Percentiles rank a stretch among this genome's conserved stretches.
phyloP scores from a whole-genome alignment of 2,797 vertebrate species.

The Lepus oiostolus region DNA sequence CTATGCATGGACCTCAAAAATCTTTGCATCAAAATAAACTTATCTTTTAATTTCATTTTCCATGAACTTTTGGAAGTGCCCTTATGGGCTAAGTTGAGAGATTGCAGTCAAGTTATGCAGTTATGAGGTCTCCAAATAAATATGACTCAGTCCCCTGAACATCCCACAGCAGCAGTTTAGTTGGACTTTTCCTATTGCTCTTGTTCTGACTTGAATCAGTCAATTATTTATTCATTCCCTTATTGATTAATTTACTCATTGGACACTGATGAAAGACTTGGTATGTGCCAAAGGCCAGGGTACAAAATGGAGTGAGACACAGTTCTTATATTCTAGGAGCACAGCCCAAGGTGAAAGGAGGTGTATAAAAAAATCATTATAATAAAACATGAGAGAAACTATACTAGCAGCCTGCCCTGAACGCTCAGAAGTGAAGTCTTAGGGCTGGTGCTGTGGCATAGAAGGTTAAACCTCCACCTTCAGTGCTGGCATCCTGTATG shows the following conservation, averaged over 20 bases:
- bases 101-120: neutral
- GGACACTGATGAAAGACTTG: neutral
- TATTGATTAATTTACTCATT: conserved; percentile 6
- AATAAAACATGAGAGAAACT: neutral
- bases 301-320: neutral
- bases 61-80: too few relatives aligned
- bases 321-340: neutral
- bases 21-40: too few relatives aligned
- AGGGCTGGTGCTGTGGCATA: too few relatives aligned
- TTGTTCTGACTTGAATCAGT: neutral
- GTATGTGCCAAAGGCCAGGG: neutral
- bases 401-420: neutral
- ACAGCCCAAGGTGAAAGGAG: neutral
- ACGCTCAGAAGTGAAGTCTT: neutral
- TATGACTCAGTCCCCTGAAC: neutral
- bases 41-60: too few relatives aligned
- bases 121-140: conserved; percentile 34
- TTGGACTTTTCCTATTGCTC: neutral
- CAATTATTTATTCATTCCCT: conserved; percentile 14
- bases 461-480: too few relatives aligned
- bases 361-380: neutral
- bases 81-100: neutral
- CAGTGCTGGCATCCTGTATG: too few relatives aligned
- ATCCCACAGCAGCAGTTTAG: neutral
- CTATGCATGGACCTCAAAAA: too few relatives aligned